Percentiles rank a stretch among this genome's conserved stretches.
Conservation (phyloP, 2,113 vertebrate species). For the Dasyornis broadbenti region DNA sequence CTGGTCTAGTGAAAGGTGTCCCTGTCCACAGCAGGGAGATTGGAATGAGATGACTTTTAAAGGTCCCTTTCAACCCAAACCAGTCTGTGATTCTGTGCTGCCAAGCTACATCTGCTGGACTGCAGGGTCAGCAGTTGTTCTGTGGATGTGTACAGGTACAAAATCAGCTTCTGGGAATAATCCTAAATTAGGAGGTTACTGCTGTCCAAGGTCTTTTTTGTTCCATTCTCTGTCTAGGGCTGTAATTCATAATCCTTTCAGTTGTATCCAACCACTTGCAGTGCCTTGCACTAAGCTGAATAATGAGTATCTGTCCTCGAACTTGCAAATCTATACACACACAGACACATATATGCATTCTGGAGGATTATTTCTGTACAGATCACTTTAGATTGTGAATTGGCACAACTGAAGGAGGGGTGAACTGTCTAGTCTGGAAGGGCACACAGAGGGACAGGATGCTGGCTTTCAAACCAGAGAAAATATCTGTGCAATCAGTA, state of each 20-base stretch:
- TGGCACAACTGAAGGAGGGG: not conserved
- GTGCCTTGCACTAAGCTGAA: not conserved
- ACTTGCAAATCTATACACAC: not conserved
- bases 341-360: not conserved
- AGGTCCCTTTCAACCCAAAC: not conserved
- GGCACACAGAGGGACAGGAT: not conserved
- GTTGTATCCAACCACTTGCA: not conserved
- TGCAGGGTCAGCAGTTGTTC: not conserved
- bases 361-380: not conserved
- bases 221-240: not conserved
- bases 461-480: not conserved
- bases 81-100: not conserved
- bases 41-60: not conserved
- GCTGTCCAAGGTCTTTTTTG: not conserved
- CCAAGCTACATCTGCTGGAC: not conserved
- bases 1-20: not conserved
- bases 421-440: not conserved
- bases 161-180: not conserved
- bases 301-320: not conserved
- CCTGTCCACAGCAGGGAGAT: rapidly evolving
- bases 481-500: not conserved
- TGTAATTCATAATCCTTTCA: not conserved
- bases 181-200: not conserved
- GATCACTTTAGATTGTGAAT: not conserved
- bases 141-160: not conserved